phyloP scores from a whole-genome alignment of 2,113 vertebrate genomes.

The Onychostoma macrolepis region DNA sequence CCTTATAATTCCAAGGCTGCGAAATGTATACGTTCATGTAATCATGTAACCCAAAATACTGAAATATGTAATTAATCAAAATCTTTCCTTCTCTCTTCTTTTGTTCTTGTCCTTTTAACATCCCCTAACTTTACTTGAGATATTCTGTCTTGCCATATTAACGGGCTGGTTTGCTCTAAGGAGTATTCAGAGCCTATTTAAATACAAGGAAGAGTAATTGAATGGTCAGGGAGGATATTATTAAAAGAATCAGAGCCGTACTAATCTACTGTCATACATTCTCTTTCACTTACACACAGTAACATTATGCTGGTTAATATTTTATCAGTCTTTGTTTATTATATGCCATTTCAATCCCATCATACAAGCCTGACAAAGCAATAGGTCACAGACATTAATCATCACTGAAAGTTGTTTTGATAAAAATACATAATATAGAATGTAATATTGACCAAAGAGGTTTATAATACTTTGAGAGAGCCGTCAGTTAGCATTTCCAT shows the following conservation, averaged over 20 bases:
- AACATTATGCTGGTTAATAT: background rate
- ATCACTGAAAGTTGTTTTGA: background rate
- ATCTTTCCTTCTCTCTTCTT: background rate
- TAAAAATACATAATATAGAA: background rate
- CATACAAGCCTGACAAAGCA: background rate
- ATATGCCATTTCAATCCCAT: background rate
- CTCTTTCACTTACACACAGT: background rate
- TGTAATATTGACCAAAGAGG: background rate
- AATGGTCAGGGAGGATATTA: constrained; percentile 21
- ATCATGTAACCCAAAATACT: background rate
- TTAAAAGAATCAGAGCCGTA: background rate
- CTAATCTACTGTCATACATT: background rate
- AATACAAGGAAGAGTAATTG: constrained; percentile 3
- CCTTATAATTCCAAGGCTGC: no score
- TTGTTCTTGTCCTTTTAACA: background rate
- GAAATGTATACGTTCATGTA: background rate
- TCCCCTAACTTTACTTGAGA: background rate
- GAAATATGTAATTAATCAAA: background rate
- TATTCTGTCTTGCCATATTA: constrained; percentile 10
- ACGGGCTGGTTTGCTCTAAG: background rate
- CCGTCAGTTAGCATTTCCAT: background rate
- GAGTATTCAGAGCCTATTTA: constrained; percentile 25
- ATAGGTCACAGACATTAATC: background rate
- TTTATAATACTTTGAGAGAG: background rate
- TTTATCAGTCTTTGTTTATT: background rate